These are phyloP conservation scores for Eupeodes corollae DNA, from an alignment of 1,140 invertebrate genomes.

Conservation along the genomic window DNA sequence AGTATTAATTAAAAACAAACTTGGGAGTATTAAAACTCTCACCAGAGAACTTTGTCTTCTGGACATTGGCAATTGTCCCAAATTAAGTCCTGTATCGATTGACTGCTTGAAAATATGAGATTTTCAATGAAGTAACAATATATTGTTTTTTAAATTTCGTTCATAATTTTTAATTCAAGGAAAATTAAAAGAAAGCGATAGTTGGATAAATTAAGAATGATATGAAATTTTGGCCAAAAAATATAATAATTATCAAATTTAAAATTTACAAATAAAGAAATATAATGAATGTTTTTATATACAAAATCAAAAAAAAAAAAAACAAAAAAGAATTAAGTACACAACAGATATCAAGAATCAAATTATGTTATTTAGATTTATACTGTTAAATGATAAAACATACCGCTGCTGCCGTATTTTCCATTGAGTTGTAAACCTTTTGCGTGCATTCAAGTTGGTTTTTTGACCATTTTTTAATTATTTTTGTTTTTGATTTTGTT, in stretches of 20 bases:
- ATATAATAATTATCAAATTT: background rate
- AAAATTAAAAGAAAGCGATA: background rate
- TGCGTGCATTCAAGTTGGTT: too few species aligned
- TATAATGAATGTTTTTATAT: background rate
- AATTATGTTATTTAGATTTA: background rate
- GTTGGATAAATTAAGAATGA: background rate
- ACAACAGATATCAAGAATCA: conserved; percentile 1
- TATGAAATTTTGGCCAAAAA: background rate
- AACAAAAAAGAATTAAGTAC: too few species aligned
- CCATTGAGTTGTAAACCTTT: conserved; percentile 52
- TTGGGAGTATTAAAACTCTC: conserved; percentile 4
- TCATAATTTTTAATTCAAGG: background rate
- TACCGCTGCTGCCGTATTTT: conserved; percentile 42
- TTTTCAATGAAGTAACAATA: background rate
- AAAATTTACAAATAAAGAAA: conserved; percentile 1
- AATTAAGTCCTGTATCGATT: conserved; percentile 13
- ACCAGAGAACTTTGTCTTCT: conserved; percentile 9
- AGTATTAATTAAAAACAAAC: too few species aligned
- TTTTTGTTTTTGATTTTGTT: too few species aligned
- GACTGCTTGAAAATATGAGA: conserved; percentile 9
- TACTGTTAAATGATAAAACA: conserved; percentile 10
- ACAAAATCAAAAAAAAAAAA: background rate
- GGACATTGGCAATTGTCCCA: conserved; percentile 9
- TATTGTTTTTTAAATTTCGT: background rate
- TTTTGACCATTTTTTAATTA: too few species aligned